These are phyloP conservation scores for Tichodroma muraria DNA, from an alignment of 2,113 vertebrate species.

Conservation along the genomic window DNA sequence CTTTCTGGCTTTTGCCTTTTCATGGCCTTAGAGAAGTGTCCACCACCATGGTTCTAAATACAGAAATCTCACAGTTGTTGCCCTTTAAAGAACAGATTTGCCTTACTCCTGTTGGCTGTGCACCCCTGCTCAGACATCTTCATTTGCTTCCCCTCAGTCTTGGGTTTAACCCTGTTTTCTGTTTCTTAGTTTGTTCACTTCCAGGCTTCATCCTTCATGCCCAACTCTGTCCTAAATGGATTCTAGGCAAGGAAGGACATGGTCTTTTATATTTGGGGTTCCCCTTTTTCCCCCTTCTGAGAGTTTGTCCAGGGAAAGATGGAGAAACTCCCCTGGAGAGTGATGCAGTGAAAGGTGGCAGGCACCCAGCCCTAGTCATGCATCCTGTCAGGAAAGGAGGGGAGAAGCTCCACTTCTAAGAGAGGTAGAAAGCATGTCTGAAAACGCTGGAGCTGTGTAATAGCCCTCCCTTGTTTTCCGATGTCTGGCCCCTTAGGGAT, in stretches of 20 bases:
- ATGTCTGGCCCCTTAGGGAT: constrained; percentile 79
- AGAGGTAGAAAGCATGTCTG: not conserved
- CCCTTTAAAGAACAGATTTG: not conserved
- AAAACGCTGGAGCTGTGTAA: not conserved
- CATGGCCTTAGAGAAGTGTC: not conserved
- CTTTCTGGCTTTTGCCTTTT: not conserved
- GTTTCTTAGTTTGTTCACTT: constrained; percentile 5
- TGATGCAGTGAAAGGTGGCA: not conserved
- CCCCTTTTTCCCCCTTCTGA: not conserved
- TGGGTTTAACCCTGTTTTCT: constrained; percentile 10
- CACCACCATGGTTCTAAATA: not conserved
- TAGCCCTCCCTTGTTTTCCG: constrained; percentile 48
- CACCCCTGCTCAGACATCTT: not conserved
- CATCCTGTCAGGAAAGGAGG: not conserved
- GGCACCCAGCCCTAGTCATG: not conserved
- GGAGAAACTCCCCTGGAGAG: not conserved
- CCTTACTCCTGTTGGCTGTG: not conserved
- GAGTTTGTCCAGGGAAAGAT: not conserved
- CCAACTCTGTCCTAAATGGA: not conserved
- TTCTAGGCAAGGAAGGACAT: constrained; percentile 28
- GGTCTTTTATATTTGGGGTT: not conserved
- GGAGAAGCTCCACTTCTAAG: not conserved
- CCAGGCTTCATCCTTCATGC: not conserved
- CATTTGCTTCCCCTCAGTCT: not conserved
- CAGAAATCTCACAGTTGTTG: not conserved